Evolutionary conservation across 2,888 invertebrate genomes (phyloP).

Genomic region (Hemithea aestivaria): DNA sequence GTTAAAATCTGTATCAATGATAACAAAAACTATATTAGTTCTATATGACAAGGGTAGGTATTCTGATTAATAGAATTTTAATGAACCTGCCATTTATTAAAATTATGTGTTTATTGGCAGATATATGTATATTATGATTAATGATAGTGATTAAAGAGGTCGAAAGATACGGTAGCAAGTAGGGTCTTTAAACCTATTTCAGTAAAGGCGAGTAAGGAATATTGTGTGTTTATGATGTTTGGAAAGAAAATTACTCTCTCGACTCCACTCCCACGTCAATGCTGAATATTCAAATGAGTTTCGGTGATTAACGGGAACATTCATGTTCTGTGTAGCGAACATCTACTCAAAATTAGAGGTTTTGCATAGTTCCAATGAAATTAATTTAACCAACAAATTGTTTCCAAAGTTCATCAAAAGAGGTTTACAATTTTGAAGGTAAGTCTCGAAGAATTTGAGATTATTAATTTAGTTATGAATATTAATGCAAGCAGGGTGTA

Average conservation of each 20-base stretch:
- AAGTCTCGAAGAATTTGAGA: conserved; percentile 6
- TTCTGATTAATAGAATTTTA: too few relatives aligned
- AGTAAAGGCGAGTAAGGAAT: too few relatives aligned
- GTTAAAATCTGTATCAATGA: too few relatives aligned
- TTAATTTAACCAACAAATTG: conserved; percentile 25
- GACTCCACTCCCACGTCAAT: conserved; percentile 26
- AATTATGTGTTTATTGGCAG: too few relatives aligned
- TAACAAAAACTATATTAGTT: too few relatives aligned
- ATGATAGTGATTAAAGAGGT: too few relatives aligned
- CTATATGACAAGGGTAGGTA: too few relatives aligned
- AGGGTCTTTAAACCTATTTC: too few relatives aligned
- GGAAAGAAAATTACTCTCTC: conserved; percentile 45
- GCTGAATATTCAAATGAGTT: conserved; percentile 57
- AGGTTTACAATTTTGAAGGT: conserved; percentile 11
- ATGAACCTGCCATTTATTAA: too few relatives aligned
- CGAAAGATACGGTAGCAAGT: too few relatives aligned
- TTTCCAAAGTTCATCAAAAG: conserved; percentile 11
- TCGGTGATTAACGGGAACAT: conserved; percentile 45
- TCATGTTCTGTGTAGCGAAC: conserved; percentile 41
- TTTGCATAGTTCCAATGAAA: conserved; percentile 39
- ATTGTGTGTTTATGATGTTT: conserved; percentile 39
- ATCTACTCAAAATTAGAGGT: conserved; percentile 41
- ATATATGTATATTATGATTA: too few relatives aligned
- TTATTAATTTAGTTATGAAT: conserved; percentile 11
- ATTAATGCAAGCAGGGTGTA: conserved; percentile 2